Evolutionary conservation across 1,140 invertebrate species (phyloP).

Genomic region (Triops cancriformis): DNA sequence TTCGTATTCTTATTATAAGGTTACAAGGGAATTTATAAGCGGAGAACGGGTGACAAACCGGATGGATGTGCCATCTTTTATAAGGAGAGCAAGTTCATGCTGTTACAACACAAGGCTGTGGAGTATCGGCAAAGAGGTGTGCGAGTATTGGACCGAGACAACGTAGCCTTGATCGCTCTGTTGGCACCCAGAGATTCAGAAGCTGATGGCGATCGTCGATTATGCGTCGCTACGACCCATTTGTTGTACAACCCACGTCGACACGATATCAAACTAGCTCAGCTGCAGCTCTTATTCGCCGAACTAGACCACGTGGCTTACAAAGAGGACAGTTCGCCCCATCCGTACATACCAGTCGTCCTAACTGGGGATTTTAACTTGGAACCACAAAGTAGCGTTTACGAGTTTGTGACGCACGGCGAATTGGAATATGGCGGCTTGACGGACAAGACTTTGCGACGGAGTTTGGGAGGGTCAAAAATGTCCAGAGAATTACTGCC

Average conservation of each 20-base stretch:
- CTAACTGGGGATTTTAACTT: constrained; percentile 87
- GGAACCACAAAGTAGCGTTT: constrained; percentile 57
- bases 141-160: constrained; percentile 66
- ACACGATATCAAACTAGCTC: constrained; percentile 78
- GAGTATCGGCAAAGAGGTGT: constrained; percentile 47
- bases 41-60: constrained; percentile 55
- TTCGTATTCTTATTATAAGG: constrained; percentile 38
- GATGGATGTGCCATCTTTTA: constrained; percentile 83
- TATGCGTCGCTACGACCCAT: constrained; percentile 82
- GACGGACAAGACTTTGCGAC: constrained; percentile 36
- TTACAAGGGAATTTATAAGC: constrained; percentile 60
- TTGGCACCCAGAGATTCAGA: constrained; percentile 40
- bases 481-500: constrained; percentile 44
- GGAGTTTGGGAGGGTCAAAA: constrained; percentile 32
- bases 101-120: constrained; percentile 52
- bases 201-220: constrained; percentile 16
- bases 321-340: constrained; percentile 30
- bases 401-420: constrained; percentile 61
- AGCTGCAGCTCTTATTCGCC: constrained; percentile 65
- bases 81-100: constrained; percentile 51
- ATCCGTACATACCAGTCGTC: constrained; percentile 61
- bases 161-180: constrained; percentile 73
- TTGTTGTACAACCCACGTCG: constrained; percentile 84
- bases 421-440: constrained; percentile 47
- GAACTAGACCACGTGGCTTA: constrained; percentile 74